Evolutionary conservation across 1,140 invertebrate genomes (phyloP), one percentile per base, ranked within the genome.

Genomic region (Drosophila arizonae): DNA sequence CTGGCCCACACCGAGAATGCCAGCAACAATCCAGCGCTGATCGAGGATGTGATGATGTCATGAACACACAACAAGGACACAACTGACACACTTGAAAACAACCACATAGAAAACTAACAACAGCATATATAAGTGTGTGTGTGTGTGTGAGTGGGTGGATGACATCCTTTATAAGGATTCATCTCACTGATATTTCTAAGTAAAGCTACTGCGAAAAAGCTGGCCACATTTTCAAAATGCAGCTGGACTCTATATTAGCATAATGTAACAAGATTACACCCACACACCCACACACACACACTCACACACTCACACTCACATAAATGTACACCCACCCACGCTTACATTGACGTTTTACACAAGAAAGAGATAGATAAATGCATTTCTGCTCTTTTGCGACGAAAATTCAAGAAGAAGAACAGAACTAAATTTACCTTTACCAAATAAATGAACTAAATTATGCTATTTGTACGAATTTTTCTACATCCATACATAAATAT

Each of bases 1-100:
- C 70, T 80, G 56, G 63, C 13, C 15, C 4, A 45, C 4, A 4
- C 4, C 43, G 13, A 15, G 17, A 8, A 45, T n/a, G 43, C 33
- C 30, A 15, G 13, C 77, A 75, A 71, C 2, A 17, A 1, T 4
- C 11, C 41, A 1, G 50, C 33, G 1, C 71, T 51, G 61, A 78
- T 85, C 28, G 78, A 81, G 50, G 75, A 76, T 17, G 76, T 45
- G 0, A 2, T 76, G 8, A 60, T 60, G 15, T 43, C 77, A 69
- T 84, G 69, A 84, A 46, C 39, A 0, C 4, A 11, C 8, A 33
- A 30, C 30, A 33, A 5, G 6, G 33, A 9, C 28, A 6, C 2
- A 30, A 0, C 43, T 45, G 17, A 15, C 28, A 6, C 28, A 30
- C 6, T 33, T 45, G 17, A 15, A 8, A 28, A 13, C 10, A 17